Conservation (phyloP, 1,140 invertebrate genomes). For the Antheraea mylitta region DNA sequence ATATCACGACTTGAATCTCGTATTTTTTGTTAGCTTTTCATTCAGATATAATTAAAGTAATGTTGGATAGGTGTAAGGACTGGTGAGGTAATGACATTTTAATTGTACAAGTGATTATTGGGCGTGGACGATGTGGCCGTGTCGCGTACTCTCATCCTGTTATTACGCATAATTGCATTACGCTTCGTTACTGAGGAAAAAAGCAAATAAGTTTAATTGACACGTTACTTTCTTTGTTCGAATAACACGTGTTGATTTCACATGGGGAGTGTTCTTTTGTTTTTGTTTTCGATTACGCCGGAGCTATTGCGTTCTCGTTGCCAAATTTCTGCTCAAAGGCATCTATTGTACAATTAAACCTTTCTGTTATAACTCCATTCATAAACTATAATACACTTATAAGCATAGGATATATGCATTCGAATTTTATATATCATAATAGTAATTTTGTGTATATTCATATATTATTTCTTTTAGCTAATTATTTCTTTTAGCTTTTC, state of each 20-base stretch:
- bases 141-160: constrained; percentile 70
- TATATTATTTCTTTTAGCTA: too few species aligned
- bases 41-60: constrained; percentile 64
- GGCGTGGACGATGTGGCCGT: constrained; percentile 47
- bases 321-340: background rate
- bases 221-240: constrained; percentile 69
- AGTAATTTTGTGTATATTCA: too few species aligned
- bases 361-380: too few species aligned
- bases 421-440: too few species aligned
- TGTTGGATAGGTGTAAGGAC: constrained; percentile 56
- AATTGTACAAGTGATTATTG: constrained; percentile 65
- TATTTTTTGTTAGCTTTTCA: constrained; percentile 50
- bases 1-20: constrained; percentile 2
- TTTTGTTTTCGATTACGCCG: background rate
- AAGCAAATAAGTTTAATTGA: constrained; percentile 70
- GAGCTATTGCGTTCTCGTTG: background rate
- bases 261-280: constrained; percentile 35
- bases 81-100: constrained; percentile 68
- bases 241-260: constrained; percentile 61
- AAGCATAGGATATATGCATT: too few species aligned
- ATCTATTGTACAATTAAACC: too few species aligned
- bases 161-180: constrained; percentile 77
- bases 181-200: constrained; percentile 72
- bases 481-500: too few species aligned
- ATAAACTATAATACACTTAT: too few species aligned